phyloP scores from a whole-genome alignment of 2,797 vertebrate species.

The Mareca strepera region DNA sequence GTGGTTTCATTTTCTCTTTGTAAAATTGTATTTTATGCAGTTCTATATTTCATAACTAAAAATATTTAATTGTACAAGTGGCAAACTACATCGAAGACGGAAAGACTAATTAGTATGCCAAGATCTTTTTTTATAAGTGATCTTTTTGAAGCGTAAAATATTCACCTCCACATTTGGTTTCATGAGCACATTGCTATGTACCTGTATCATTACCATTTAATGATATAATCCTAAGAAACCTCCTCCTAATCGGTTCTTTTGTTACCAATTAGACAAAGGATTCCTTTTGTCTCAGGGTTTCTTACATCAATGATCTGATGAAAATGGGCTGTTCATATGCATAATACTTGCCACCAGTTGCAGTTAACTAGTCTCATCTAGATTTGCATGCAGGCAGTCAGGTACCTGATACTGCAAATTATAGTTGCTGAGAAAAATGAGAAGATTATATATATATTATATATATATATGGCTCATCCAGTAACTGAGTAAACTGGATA shows the following conservation, averaged over 20 bases:
- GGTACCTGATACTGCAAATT: not conserved
- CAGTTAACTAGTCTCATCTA: not conserved
- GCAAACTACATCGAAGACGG: not conserved
- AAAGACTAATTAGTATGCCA: not conserved
- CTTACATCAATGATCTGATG: not conserved
- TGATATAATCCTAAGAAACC: not conserved
- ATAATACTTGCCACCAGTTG: not conserved
- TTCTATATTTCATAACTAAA: not conserved
- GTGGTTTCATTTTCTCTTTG: not conserved
- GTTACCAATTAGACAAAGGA: not conserved
- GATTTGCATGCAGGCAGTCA: not conserved
- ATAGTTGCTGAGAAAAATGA: not conserved
- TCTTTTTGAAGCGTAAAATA: not conserved
- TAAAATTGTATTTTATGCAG: not conserved
- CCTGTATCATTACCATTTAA: not conserved
- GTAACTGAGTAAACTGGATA: not conserved
- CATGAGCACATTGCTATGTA: not conserved
- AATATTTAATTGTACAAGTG: not conserved
- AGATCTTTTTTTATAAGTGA: not conserved
- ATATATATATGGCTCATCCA: not conserved
- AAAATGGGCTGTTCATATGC: constrained; percentile 4
- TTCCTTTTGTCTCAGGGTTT: not conserved
- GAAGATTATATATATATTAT: not conserved
- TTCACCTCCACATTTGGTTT: not conserved
- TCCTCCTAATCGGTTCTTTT: not conserved